Percentiles rank a stretch among this genome's conserved stretches.
Conservation (phyloP, 2,888 invertebrate genomes). For the Drosophila neutralis region DNA sequence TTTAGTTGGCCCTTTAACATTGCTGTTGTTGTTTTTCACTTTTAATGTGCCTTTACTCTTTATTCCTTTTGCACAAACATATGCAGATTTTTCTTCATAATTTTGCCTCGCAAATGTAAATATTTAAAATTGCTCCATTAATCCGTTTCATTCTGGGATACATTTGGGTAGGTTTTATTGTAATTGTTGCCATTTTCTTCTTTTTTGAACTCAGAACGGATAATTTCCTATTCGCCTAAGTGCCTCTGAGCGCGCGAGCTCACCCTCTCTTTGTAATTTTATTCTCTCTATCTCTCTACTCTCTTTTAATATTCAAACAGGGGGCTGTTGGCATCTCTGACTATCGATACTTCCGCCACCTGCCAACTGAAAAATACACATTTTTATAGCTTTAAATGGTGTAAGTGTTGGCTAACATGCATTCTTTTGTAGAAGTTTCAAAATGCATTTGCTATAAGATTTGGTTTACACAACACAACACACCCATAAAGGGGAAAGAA, state of each 20-base stretch:
- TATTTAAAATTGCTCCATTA: too few species aligned
- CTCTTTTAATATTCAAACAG: not conserved
- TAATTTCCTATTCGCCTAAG: not conserved
- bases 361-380: not conserved
- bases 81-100: too few species aligned
- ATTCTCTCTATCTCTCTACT: not conserved
- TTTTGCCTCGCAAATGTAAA: too few species aligned
- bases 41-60: too few species aligned
- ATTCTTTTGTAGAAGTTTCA: not conserved
- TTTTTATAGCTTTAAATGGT: not conserved
- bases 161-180: too few species aligned
- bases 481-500: conserved; percentile 14
- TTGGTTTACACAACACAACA: conserved; percentile 2
- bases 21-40: too few species aligned
- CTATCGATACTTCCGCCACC: not conserved
- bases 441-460: not conserved
- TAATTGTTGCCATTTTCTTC: not conserved
- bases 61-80: too few species aligned
- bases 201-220: not conserved
- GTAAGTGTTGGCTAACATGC: conserved; percentile 1
- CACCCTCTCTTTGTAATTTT: not conserved
- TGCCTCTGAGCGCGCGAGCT: not conserved
- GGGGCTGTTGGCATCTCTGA: not conserved
- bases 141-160: too few species aligned
- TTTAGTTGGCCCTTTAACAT: too few species aligned